These are phyloP conservation scores for Holotrichia oblita DNA, from an alignment of 1,140 invertebrate species.

Conservation along the genomic window DNA sequence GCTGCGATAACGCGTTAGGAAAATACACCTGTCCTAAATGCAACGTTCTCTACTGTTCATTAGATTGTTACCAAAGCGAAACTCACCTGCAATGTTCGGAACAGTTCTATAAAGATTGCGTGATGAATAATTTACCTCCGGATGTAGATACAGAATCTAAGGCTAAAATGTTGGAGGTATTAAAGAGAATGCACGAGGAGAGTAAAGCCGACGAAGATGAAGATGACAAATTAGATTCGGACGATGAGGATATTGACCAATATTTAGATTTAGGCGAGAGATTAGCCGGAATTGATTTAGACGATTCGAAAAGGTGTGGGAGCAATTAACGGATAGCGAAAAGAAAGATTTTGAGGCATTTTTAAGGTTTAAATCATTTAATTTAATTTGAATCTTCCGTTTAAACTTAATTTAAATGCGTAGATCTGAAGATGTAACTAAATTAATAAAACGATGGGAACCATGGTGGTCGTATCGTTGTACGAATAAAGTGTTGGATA, in stretches of 20 bases:
- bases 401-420: slow-evolving; percentile 18
- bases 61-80: slow-evolving; percentile 82
- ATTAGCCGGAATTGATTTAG: slow-evolving; percentile 67
- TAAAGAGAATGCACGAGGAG: slow-evolving; percentile 68
- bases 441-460: slow-evolving; percentile 67
- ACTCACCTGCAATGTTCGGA: slow-evolving; percentile 85
- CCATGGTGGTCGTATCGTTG: slow-evolving; percentile 65
- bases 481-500: slow-evolving; percentile 51
- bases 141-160: slow-evolving; percentile 65
- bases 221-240: slow-evolving; percentile 38
- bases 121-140: slow-evolving; percentile 75
- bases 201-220: slow-evolving; percentile 61
- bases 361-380: slow-evolving; percentile 57
- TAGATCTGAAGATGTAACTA: slow-evolving; percentile 62
- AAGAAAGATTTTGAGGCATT: slow-evolving; percentile 69
- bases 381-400: not conserved
- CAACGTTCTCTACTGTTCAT: slow-evolving; percentile 82
- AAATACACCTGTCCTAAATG: slow-evolving; percentile 89
- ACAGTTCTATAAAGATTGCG: slow-evolving; percentile 84
- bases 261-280: slow-evolving; percentile 62
- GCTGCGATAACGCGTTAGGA: slow-evolving; percentile 67
- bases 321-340: slow-evolving; percentile 66
- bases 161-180: slow-evolving; percentile 77
- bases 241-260: slow-evolving; percentile 46
- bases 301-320: slow-evolving; percentile 72